A percentile compares a stretch with the other conserved stretches of the same genome.
Conservation (phyloP, 2,888 invertebrate species). For the Athrips mouffetella region DNA sequence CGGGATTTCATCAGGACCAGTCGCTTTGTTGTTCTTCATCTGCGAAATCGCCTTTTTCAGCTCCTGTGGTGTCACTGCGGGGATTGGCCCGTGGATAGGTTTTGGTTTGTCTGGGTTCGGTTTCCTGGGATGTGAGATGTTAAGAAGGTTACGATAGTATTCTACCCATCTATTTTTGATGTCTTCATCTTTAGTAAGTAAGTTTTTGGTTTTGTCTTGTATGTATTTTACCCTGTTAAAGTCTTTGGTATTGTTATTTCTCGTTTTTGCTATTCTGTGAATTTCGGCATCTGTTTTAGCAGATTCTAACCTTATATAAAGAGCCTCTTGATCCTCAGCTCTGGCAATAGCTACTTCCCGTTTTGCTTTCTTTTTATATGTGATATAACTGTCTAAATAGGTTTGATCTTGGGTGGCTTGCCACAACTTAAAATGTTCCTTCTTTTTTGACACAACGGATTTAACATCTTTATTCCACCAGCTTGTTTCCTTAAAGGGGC, state of each 20-base stretch:
- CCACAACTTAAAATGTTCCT: constrained; percentile 20
- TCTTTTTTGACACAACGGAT: constrained; percentile 13
- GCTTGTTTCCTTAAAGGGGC: constrained; percentile 12
- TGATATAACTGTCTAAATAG: constrained; percentile 15
- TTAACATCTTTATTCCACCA: constrained; percentile 18
- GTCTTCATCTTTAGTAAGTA: constrained; percentile 14
- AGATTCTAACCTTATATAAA: constrained; percentile 17
- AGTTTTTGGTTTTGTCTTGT: constrained; percentile 11
- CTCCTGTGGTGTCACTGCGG: too few relatives aligned
- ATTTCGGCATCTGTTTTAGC: constrained; percentile 18
- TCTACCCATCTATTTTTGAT: constrained; percentile 15
- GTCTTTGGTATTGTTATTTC: constrained; percentile 5
- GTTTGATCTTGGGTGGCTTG: constrained; percentile 15
- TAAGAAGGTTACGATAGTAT: constrained; percentile 1
- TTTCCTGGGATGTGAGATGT: not conserved
- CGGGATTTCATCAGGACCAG: constrained; percentile 14
- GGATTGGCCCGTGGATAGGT: not conserved
- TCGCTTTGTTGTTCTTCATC: too few relatives aligned
- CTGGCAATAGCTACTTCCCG: constrained; percentile 15
- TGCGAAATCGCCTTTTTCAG: too few relatives aligned
- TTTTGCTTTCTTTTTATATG: constrained; percentile 16
- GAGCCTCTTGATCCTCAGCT: constrained; percentile 12
- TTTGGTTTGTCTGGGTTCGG: too few relatives aligned
- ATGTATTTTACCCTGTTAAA: constrained; percentile 15
- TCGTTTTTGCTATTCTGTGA: constrained; percentile 16